These are phyloP conservation scores for Melitaea athalia DNA, from an alignment of 2,888 invertebrate species.

Conservation along the genomic window DNA sequence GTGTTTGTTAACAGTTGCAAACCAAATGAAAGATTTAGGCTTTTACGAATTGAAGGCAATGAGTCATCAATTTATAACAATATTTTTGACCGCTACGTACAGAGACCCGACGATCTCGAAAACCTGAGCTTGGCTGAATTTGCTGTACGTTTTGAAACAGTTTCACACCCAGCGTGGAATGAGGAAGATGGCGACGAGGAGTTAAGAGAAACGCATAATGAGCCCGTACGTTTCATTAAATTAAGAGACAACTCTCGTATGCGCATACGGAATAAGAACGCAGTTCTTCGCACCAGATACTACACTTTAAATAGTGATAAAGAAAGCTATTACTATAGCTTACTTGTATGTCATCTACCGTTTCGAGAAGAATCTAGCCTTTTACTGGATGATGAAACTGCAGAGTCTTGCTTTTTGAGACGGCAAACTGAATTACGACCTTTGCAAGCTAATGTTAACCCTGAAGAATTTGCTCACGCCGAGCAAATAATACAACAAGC, in stretches of 20 bases:
- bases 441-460: slow-evolving; percentile 33
- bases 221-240: slow-evolving; percentile 36
- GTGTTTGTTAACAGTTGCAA: slow-evolving; percentile 48
- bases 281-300: slow-evolving; percentile 48
- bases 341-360: slow-evolving; percentile 45
- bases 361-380: slow-evolving; percentile 43
- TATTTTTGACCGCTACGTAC: slow-evolving; percentile 44
- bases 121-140: slow-evolving; percentile 47
- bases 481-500: slow-evolving; percentile 45
- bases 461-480: slow-evolving; percentile 41
- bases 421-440: slow-evolving; percentile 40
- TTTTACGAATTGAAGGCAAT: slow-evolving; percentile 45
- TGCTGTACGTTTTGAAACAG: slow-evolving; percentile 44
- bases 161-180: slow-evolving; percentile 8
- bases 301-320: slow-evolving; percentile 45
- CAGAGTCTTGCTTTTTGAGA: slow-evolving; percentile 40
- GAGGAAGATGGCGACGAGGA: not conserved
- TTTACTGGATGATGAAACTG: slow-evolving; percentile 41
- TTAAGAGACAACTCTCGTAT: slow-evolving; percentile 44
- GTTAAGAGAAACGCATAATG: not conserved
- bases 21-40: slow-evolving; percentile 45
- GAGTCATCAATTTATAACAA: slow-evolving; percentile 43
- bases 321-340: slow-evolving; percentile 42
- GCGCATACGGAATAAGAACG: slow-evolving; percentile 46
- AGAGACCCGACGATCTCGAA: slow-evolving; percentile 38